Conservation (phyloP, 2,888 invertebrate genomes). For the Epistrophella euchroma region DNA sequence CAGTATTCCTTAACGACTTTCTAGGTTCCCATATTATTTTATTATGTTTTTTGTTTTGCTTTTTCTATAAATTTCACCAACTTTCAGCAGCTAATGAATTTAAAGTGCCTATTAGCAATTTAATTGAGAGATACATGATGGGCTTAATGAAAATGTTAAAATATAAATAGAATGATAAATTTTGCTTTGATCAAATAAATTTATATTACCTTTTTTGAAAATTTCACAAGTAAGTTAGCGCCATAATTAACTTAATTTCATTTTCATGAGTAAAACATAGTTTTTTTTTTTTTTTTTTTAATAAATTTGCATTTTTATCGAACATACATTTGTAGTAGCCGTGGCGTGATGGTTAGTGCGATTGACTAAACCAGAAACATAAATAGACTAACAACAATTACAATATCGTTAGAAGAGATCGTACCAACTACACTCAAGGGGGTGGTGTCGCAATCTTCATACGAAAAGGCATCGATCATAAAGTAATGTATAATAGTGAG, state of each 20-base stretch:
- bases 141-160: background rate
- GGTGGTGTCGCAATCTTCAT: too few relatives aligned
- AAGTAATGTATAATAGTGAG: too few relatives aligned
- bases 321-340: background rate
- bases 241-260: background rate
- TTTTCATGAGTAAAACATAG: background rate
- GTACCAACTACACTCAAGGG: too few relatives aligned
- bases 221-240: background rate
- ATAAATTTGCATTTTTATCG: conserved; percentile 6
- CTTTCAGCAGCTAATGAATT: conserved; percentile 45
- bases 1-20: conserved; percentile 3
- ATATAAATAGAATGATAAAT: background rate
- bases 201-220: background rate
- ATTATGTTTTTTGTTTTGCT: background rate
- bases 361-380: too few relatives aligned
- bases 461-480: too few relatives aligned
- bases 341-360: too few relatives aligned
- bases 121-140: background rate
- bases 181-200: background rate
- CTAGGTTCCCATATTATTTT: conserved; percentile 24
- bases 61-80: background rate
- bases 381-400: too few relatives aligned
- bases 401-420: too few relatives aligned
- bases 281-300: background rate
- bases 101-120: conserved; percentile 20